A percentile compares a stretch with the other conserved stretches of the same genome.
These are phyloP conservation scores for Tapera naevia DNA, from an alignment of 2,797 vertebrate species.

Conservation along the genomic window DNA sequence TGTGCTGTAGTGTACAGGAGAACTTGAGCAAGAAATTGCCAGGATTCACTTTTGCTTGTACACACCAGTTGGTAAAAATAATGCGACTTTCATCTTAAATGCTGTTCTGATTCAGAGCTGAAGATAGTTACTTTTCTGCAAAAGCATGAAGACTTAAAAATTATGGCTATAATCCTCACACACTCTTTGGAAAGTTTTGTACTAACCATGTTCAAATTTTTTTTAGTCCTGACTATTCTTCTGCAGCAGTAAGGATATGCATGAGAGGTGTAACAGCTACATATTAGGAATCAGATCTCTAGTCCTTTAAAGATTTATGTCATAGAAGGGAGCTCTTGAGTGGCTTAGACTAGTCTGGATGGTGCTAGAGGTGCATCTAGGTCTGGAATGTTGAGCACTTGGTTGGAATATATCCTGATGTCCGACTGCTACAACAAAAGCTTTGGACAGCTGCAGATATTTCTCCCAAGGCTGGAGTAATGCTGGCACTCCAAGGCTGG, in stretches of 20 bases:
- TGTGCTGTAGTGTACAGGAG: not conserved
- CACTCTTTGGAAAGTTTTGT: not conserved
- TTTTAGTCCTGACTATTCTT: not conserved
- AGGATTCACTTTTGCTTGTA: not conserved
- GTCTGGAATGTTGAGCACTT: not conserved
- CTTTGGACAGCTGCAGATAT: not conserved
- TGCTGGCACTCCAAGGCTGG: not conserved
- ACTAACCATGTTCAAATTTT: not conserved
- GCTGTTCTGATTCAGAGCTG: not conserved
- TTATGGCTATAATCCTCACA: not conserved
- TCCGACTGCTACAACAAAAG: not conserved
- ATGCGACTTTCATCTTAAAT: not conserved
- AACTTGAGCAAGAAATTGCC: not conserved
- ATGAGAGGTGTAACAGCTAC: accelerated
- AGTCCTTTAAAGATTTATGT: not conserved
- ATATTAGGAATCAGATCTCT: not conserved
- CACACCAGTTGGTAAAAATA: not conserved
- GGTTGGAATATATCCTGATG: not conserved
- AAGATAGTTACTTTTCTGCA: not conserved
- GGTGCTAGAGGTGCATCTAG: not conserved
- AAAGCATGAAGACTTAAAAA: not conserved
- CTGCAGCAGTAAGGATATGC: not conserved
- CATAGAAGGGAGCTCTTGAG: not conserved
- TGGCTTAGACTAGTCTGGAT: not conserved
- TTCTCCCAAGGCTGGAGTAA: not conserved